Evolutionary conservation across 2,113 vertebrate genomes (phyloP).

Genomic region (Anseranas semipalmata): DNA sequence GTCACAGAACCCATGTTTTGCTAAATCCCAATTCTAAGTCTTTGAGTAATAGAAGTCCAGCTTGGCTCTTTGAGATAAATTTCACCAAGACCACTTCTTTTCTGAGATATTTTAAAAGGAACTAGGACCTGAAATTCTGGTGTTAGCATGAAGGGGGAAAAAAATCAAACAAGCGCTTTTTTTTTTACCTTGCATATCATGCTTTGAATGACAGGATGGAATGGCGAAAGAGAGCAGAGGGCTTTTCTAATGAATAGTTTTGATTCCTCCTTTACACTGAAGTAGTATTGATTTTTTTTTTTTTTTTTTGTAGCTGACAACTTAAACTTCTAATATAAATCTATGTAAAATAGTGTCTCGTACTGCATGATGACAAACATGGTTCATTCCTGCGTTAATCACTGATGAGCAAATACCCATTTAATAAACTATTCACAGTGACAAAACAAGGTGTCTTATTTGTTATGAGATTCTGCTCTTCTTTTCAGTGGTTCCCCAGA

Average conservation of each 20-base stretch:
- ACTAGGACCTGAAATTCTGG: background rate
- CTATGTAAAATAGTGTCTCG: background rate
- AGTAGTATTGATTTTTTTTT: background rate
- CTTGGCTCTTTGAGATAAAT: background rate
- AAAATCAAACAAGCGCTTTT: background rate
- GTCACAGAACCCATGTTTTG: background rate
- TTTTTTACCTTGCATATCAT: background rate
- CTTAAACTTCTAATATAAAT: background rate
- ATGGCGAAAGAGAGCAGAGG: background rate
- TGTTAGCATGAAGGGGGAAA: background rate
- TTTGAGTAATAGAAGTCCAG: background rate
- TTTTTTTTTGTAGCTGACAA: background rate
- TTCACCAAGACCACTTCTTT: background rate
- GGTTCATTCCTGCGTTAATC: background rate
- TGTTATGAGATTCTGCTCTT: background rate
- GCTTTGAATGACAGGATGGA: background rate
- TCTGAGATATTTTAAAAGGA: background rate
- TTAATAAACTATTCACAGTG: background rate
- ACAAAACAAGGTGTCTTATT: background rate
- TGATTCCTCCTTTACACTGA: background rate
- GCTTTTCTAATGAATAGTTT: background rate
- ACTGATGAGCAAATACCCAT: background rate
- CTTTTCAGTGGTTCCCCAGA: background rate
- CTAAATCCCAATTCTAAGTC: background rate
- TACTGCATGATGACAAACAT: background rate